A percentile compares a stretch with the other conserved stretches of the same genome.
These are phyloP conservation scores for Synergus gifuensis DNA, from an alignment of 2,888 invertebrate genomes.

Conservation along the genomic window DNA sequence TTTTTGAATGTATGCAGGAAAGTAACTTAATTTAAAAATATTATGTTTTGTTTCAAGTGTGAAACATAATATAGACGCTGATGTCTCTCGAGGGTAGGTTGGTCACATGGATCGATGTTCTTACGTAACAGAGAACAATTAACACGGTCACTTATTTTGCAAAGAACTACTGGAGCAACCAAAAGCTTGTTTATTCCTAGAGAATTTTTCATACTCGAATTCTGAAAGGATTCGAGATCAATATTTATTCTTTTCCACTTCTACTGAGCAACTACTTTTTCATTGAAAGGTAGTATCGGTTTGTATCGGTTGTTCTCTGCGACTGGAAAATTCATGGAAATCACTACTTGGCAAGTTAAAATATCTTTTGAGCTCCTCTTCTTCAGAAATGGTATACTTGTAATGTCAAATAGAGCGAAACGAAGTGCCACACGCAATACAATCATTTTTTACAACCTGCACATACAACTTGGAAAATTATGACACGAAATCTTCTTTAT, in stretches of 20 bases:
- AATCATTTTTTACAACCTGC: background rate
- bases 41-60: no score
- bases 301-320: no score
- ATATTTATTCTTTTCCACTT: background rate
- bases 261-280: background rate
- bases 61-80: background rate
- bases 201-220: background rate
- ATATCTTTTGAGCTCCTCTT: background rate
- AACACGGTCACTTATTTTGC: slow-evolving; percentile 31
- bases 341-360: slow-evolving; percentile 32
- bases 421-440: background rate
- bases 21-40: no score
- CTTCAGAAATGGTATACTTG: slow-evolving; percentile 1
- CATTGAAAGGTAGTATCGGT: background rate
- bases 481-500: no score
- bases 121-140: slow-evolving; percentile 22
- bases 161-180: background rate
- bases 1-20: no score
- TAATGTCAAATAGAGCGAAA: background rate
- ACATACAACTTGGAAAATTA: background rate
- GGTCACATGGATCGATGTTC: slow-evolving; percentile 21
- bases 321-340: slow-evolving; percentile 3
- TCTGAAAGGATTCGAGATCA: background rate
- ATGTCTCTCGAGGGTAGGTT: slow-evolving; percentile 23
- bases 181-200: slow-evolving; percentile 3